Evolutionary conservation across 2,113 vertebrate species (phyloP).

Genomic region (Brachyhypopomus gauderio): DNA sequence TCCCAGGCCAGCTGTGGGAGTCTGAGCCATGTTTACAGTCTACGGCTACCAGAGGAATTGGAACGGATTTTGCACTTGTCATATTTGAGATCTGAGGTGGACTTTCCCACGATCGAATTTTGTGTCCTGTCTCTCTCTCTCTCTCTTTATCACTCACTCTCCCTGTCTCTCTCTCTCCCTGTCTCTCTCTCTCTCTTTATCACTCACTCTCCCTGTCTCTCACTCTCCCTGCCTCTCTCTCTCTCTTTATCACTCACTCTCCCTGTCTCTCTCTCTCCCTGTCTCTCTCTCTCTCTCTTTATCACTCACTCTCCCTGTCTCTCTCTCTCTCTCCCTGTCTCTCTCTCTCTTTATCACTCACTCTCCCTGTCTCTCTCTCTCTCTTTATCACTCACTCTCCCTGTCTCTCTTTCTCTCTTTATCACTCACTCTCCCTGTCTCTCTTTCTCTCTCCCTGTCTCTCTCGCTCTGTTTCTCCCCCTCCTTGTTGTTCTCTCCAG

Average conservation of each 20-base stretch:
- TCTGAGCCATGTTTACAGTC: slow-evolving; percentile 4
- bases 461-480: slow-evolving; percentile 9
- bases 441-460: slow-evolving; percentile 30
- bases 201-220: too few relatives aligned
- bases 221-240: slow-evolving; percentile 10
- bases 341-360: background rate
- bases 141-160: too few relatives aligned
- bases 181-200: slow-evolving; percentile 33
- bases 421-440: background rate
- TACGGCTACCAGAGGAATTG: slow-evolving; percentile 21
- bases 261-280: slow-evolving; percentile 22
- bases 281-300: slow-evolving; percentile 36
- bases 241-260: slow-evolving; percentile 15
- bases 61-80: slow-evolving; percentile 31
- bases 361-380: background rate
- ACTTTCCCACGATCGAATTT: slow-evolving; percentile 53
- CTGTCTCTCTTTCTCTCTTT: background rate
- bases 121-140: background rate
- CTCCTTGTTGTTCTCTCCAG: slow-evolving; percentile 33
- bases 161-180: background rate
- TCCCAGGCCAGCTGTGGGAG: slow-evolving; percentile 4
- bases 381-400: background rate
- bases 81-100: slow-evolving; percentile 33
- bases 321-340: background rate
- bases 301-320: slow-evolving; percentile 18